phyloP scores from a whole-genome alignment of 1,140 invertebrate species.

The Drosophila pallidifrons region DNA sequence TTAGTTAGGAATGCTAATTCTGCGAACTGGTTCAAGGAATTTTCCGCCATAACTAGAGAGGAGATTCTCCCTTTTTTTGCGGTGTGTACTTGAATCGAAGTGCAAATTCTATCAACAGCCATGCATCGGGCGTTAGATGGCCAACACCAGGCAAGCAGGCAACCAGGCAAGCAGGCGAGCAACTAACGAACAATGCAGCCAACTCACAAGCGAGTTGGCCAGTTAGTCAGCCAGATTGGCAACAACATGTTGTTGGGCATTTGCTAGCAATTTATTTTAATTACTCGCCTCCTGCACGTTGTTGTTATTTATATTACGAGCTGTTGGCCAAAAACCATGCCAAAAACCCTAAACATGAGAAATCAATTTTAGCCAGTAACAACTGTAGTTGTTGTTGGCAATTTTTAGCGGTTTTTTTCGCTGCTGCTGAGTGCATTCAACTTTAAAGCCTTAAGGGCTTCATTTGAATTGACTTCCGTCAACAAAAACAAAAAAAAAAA shows the following conservation, averaged over 20 bases:
- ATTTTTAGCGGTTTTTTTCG: constrained; percentile 8
- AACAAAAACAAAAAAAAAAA: constrained; percentile 47
- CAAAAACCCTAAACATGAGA: constrained; percentile 64
- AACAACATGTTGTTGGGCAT: constrained; percentile 29
- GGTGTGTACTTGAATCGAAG: constrained; percentile 8
- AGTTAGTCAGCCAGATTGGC: constrained; percentile 23
- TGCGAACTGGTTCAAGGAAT: too few relatives aligned
- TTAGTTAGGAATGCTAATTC: too few relatives aligned
- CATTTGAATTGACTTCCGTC: constrained; percentile 82
- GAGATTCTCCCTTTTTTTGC: constrained; percentile 14
- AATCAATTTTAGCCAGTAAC: constrained; percentile 68
- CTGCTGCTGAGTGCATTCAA: constrained; percentile 54
- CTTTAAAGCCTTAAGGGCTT: constrained; percentile 51
- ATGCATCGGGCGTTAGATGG: constrained; percentile 63
- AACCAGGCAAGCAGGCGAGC: background rate
- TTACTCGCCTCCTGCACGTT: constrained; percentile 48
- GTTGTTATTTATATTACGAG: constrained; percentile 39
- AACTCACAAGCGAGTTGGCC: constrained; percentile 6
- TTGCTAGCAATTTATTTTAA: constrained; percentile 77
- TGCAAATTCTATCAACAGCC: constrained; percentile 74
- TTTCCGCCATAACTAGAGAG: too few relatives aligned
- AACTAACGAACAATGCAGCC: background rate
- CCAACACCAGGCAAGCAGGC: constrained; percentile 41
- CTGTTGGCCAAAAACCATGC: constrained; percentile 46
- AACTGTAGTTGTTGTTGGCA: constrained; percentile 28